Evolutionary conservation across 1,140 invertebrate species (phyloP), one percentile per base, ranked within the genome.

Genomic region (Trichonephila clavata): DNA sequence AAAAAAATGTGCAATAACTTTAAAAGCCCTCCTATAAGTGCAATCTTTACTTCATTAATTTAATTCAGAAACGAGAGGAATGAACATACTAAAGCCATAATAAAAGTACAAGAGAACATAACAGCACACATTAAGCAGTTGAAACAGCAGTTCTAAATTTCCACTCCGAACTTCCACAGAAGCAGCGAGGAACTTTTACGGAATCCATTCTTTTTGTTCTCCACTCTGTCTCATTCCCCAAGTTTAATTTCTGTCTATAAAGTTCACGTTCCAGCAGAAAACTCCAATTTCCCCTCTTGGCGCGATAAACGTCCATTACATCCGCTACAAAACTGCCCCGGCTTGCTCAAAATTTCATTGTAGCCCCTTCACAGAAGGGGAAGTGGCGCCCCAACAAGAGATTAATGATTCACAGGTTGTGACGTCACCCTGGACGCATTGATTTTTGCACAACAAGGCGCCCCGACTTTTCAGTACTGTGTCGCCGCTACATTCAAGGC

Each of bases 331-430:
- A 77, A 77, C 71, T 77, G 27, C 71, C 71, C 18, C 27, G 43
- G 57, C 81, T 83, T 83, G 39, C 81, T 27, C n/a, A 83, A 83
- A 83, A 83, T 83, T 83, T 83, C 81, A 59, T 57, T 83, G 81
- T 83, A 50, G 43, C 77, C 77, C 77, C 8, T 81, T 83, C 81
- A 20, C 24, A 20, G 50, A 59, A 83, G 43, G n/a, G 81, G 81
- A 83, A 83, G 81, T 83, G 43, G 77, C 32, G 39, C 77, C 81
- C 81, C 80, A 77, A 77, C 18, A 43, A 43, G 81, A 83, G 81
- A 83, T 83, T 83, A 83, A 83, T 83, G 81, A 83, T 86, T 86
- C 84, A 86, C 39, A 86, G 24, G 50, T n/a, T 63, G 60, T 86
- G 84, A 86, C 84, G 84, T 61, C 84, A 86, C 84, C 84, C 16